A percentile compares a stretch with the other conserved stretches of the same genome.
Conservation (phyloP, 2,113 vertebrate genomes). For the Sialia sialis region DNA sequence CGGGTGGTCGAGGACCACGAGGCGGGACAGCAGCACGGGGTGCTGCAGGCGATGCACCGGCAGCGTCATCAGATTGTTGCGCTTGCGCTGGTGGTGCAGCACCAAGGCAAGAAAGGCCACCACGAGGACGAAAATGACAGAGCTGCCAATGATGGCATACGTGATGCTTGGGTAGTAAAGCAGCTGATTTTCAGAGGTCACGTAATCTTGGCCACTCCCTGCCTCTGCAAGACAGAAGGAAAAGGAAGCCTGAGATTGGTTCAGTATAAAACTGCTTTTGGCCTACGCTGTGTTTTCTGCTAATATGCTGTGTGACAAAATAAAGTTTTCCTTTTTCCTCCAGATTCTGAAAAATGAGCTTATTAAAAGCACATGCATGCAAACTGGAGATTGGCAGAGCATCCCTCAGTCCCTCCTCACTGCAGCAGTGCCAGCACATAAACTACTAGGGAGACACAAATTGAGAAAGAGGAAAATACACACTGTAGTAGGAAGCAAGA, state of each 20-base stretch:
- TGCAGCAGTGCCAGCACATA: fast-evolving
- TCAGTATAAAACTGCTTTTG: not conserved
- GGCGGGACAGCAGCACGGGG: constrained; percentile 89
- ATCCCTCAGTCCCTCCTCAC: not conserved
- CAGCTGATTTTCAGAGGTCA: constrained; percentile 89
- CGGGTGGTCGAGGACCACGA: constrained; percentile 90
- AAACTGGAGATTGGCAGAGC: not conserved
- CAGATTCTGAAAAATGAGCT: not conserved
- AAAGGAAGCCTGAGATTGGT: not conserved
- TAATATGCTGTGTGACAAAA: not conserved
- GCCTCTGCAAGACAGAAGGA: constrained; percentile 72
- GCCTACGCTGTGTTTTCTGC: not conserved
- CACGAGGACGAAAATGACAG: constrained; percentile 91
- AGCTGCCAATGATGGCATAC: constrained; percentile 94
- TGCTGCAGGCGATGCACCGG: constrained; percentile 88
- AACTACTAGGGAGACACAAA: not conserved
- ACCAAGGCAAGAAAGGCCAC: constrained; percentile 90
- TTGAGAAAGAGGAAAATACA: not conserved
- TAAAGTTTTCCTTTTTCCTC: not conserved
- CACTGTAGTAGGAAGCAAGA: fast-evolving
- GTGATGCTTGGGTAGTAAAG: constrained; percentile 95
- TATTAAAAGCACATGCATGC: not conserved
- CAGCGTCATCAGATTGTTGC: constrained; percentile 88
- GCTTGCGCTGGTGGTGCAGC: constrained; percentile 93
- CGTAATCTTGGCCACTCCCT: constrained; percentile 87